phyloP scores from a whole-genome alignment of 2,888 invertebrate genomes.

The Drosophila glabriapex region DNA sequence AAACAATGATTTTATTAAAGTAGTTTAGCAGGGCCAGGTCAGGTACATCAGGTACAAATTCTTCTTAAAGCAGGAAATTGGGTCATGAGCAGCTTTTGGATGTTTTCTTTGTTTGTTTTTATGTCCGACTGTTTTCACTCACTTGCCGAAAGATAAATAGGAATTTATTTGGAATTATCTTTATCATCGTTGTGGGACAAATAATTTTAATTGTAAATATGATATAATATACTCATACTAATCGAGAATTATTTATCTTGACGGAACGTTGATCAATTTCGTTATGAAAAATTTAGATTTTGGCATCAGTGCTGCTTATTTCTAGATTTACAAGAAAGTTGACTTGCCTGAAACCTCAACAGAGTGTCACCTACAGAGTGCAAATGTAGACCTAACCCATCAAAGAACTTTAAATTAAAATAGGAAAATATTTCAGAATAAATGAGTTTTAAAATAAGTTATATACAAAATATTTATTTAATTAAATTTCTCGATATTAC shows the following conservation, averaged over 20 bases:
- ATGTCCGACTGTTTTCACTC: too few relatives aligned
- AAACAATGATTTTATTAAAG: neutral
- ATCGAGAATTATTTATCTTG: neutral
- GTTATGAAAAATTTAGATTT: neutral
- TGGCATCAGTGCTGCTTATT: neutral
- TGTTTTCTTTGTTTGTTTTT: neutral
- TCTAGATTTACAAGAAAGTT: neutral
- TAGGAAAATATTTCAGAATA: neutral
- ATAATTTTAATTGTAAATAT: neutral
- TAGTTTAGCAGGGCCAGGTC: neutral
- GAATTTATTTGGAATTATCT: neutral
- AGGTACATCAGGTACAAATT: too few relatives aligned
- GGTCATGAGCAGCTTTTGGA: neutral
- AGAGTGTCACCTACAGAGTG: neutral
- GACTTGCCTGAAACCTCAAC: neutral
- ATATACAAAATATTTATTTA: neutral
- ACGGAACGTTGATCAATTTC: neutral
- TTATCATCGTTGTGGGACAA: neutral
- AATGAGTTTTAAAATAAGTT: neutral
- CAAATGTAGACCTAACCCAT: neutral
- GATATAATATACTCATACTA: neutral
- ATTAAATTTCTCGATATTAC: neutral
- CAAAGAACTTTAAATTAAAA: neutral
- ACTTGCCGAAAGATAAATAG: neutral
- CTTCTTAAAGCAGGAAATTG: neutral